These are phyloP conservation scores for Chaetoderma sp. DNA, from an alignment of 2,888 invertebrate genomes.

Conservation along the genomic window DNA sequence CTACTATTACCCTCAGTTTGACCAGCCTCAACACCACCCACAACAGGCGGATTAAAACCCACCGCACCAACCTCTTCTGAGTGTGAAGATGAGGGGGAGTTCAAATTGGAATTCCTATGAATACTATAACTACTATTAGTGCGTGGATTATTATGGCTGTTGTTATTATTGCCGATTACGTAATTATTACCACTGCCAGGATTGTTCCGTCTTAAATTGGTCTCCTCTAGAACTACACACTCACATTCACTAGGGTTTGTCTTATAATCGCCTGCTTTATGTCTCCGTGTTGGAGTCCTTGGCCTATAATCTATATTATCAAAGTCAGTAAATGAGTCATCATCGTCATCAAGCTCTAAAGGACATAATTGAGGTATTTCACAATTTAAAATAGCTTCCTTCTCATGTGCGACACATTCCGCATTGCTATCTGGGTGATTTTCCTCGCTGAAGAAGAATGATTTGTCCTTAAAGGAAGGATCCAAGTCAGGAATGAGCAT, in stretches of 20 bases:
- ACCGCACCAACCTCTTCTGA: not conserved
- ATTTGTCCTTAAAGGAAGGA: conserved; percentile 76
- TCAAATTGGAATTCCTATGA: too few relatives aligned
- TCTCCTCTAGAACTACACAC: not conserved
- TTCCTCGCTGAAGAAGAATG: conserved; percentile 73
- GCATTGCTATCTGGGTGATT: conserved; percentile 36
- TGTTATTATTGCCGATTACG: not conserved
- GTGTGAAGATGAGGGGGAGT: too few relatives aligned
- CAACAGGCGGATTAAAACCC: not conserved
- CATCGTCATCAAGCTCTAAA: too few relatives aligned
- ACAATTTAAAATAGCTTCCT: too few relatives aligned
- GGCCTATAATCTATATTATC: too few relatives aligned
- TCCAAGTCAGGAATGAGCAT: conserved; percentile 79
- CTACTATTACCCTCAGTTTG: conserved; percentile 59
- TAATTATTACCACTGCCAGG: not conserved
- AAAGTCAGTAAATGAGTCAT: too few relatives aligned
- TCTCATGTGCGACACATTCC: too few relatives aligned
- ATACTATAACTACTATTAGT: too few relatives aligned
- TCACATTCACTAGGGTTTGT: not conserved
- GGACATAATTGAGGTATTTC: too few relatives aligned
- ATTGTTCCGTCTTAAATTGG: not conserved
- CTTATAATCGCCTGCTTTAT: too few relatives aligned
- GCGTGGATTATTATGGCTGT: not conserved
- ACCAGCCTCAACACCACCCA: conserved; percentile 38
- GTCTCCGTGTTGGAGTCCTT: too few relatives aligned